A percentile compares a stretch with the other conserved stretches of the same genome.
These are phyloP conservation scores for Mythimna vitellina DNA, from an alignment of 2,888 invertebrate genomes.

Conservation along the genomic window DNA sequence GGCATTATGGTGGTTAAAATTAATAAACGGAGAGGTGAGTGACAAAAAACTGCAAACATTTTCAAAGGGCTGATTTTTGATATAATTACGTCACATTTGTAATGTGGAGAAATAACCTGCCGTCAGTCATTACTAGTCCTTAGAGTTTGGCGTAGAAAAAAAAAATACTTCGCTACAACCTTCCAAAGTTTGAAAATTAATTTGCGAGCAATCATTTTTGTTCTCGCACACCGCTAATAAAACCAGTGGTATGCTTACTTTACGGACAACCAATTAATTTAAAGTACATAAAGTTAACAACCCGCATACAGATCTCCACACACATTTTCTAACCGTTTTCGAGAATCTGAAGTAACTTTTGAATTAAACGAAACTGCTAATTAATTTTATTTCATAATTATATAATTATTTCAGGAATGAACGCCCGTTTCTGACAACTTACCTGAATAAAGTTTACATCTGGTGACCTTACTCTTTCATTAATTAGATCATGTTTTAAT, in stretches of 20 bases:
- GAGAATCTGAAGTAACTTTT: constrained; percentile 36
- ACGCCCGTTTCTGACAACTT: constrained; percentile 27
- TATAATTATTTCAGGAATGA: constrained; percentile 31
- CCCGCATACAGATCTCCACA: constrained; percentile 2
- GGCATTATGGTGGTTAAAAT: too few relatives aligned
- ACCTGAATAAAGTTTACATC: constrained; percentile 26
- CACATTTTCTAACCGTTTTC: constrained; percentile 3
- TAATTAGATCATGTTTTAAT: constrained; percentile 31
- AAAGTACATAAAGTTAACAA: not conserved
- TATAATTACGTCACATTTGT: too few relatives aligned
- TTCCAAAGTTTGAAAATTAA: too few relatives aligned
- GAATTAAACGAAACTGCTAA: constrained; percentile 25
- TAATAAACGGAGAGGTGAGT: too few relatives aligned
- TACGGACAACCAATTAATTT: not conserved
- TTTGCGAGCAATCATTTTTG: not conserved
- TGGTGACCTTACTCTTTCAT: constrained; percentile 27
- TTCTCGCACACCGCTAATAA: not conserved
- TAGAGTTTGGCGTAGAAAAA: too few relatives aligned
- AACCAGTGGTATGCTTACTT: not conserved
- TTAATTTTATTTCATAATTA: constrained; percentile 31
- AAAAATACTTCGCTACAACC: too few relatives aligned
- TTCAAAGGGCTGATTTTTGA: too few relatives aligned
- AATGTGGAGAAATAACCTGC: too few relatives aligned
- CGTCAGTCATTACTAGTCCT: too few relatives aligned
- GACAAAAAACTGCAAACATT: too few relatives aligned